phyloP scores from a whole-genome alignment of 92 coral and sea anemone species.

The Metridium senile region DNA sequence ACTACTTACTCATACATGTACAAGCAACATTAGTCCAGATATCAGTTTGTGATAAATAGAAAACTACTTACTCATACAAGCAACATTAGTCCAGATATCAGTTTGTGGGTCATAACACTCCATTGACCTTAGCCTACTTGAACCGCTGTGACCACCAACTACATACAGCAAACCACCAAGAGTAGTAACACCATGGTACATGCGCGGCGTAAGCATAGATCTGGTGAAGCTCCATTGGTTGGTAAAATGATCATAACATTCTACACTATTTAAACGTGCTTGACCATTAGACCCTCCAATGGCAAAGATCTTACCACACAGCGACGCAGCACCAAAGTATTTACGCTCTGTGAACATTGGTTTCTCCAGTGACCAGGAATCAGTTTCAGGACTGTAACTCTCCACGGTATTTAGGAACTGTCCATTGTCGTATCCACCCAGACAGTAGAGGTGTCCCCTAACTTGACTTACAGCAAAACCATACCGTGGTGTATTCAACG shows the following conservation, averaged over 20 bases:
- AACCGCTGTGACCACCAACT: slow-evolving; percentile 95
- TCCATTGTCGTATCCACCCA: slow-evolving; percentile 88
- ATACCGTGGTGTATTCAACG: slow-evolving; percentile 78
- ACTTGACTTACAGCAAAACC: slow-evolving; percentile 84
- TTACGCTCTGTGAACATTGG: slow-evolving; percentile 86
- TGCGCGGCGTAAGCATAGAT: slow-evolving; percentile 78
- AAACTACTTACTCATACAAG: slow-evolving; percentile 74
- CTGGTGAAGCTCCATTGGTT: slow-evolving; percentile 67
- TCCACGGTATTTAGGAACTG: slow-evolving; percentile 71
- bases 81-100: slow-evolving; percentile 79
- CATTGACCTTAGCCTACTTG: slow-evolving; percentile 70
- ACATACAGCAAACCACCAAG: slow-evolving; percentile 91
- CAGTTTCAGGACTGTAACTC: slow-evolving; percentile 71
- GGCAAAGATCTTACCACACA: slow-evolving; percentile 86
- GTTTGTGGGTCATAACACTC: slow-evolving; percentile 96
- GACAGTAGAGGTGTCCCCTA: slow-evolving; percentile 85
- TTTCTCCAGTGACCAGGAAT: slow-evolving; percentile 58
- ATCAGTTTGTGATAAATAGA: not conserved
- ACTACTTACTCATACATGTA: slow-evolving; percentile 81
- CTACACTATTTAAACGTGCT: slow-evolving; percentile 75
- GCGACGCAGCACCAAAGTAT: slow-evolving; percentile 87
- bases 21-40: slow-evolving; percentile 77
- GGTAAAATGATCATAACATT: slow-evolving; percentile 79
- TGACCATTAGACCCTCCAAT: slow-evolving; percentile 90
- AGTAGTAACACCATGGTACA: slow-evolving; percentile 84